Conservation (phyloP, 2,797 vertebrate genomes). For the Triplophysa bombifrons region DNA sequence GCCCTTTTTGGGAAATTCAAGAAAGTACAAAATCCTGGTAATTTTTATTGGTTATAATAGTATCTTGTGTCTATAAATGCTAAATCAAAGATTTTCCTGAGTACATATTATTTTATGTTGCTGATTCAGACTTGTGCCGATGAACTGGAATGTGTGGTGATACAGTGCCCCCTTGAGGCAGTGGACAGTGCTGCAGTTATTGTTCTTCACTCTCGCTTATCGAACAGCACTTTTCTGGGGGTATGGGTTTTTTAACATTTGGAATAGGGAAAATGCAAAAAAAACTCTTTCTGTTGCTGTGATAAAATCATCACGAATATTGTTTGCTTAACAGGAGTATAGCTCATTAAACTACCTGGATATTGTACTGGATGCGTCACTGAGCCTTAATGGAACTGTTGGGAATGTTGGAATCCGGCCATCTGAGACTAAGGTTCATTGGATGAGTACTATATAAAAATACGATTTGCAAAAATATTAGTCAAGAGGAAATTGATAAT, state of each 20-base stretch:
- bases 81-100: neutral
- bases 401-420: slow-evolving; percentile 84
- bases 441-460: neutral
- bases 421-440: slow-evolving; percentile 77
- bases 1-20: slow-evolving; percentile 74
- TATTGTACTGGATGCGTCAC: slow-evolving; percentile 80
- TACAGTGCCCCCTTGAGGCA: slow-evolving; percentile 85
- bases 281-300: neutral
- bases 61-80: neutral
- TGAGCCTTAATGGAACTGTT: slow-evolving; percentile 78
- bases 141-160: slow-evolving; percentile 80
- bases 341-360: slow-evolving; percentile 87
- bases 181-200: slow-evolving; percentile 84
- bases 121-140: slow-evolving; percentile 79
- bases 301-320: neutral
- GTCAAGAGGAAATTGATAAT: neutral
- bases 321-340: slow-evolving; percentile 78
- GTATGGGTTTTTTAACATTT: slow-evolving; percentile 61
- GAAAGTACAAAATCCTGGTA: slow-evolving; percentile 87
- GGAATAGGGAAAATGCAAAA: neutral
- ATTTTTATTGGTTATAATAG: slow-evolving; percentile 47
- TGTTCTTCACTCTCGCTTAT: slow-evolving; percentile 79
- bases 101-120: neutral
- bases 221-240: slow-evolving; percentile 88
- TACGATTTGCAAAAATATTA: neutral